Evolutionary conservation across 2,113 vertebrate genomes (phyloP), one percentile per base, ranked within the genome.

Genomic region (Marmota monax): DNA sequence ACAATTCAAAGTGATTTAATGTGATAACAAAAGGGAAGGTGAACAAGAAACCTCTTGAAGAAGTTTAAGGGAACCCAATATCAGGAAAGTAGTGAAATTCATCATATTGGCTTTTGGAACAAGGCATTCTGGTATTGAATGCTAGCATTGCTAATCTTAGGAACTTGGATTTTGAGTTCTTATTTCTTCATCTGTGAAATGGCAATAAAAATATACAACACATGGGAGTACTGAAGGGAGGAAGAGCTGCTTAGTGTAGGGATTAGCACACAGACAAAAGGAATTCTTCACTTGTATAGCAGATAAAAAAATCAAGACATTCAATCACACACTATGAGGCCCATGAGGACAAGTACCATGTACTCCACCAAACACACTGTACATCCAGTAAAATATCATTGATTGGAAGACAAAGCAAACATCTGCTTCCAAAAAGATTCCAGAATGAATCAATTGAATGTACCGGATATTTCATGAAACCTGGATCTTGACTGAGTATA

Each of bases 291-390:
- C 39, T 83, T 39, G 87, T 27, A 84, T 39, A 96, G 58, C 67
- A 90, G n/a, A 91, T 95, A 89, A 73, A 94, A 85, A 92, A 90
- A 95, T 92, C 69, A 95, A 93, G 93, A 70, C 78, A 88, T 73
- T 53, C n/a, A 85, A 51, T 94, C 70, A 37, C 14, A 84, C 11
- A 76, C 42, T 39, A 82, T 51, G 82, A 94, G 45, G 32, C 84
- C 67, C 34, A 32, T 65, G 73, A 77, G 18, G 83, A 84, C 45
- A 91, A 78, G 18, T 37, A 65, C 5, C 45, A 69, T 18, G 2
- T 37, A 78, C 27, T 63, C n/a, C 34, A 86, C 27, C 37, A 69
- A 48, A 85, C 10, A n/a, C 42, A 70, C 39, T 14, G 37, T 96
- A 18, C 9, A 86, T n/a, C 83, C 63, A 61, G 32, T 72, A 91